A percentile compares a stretch with the other conserved stretches of the same genome.
phyloP scores from a whole-genome alignment of 2,888 invertebrate genomes.

The Melanchra persicariae region DNA sequence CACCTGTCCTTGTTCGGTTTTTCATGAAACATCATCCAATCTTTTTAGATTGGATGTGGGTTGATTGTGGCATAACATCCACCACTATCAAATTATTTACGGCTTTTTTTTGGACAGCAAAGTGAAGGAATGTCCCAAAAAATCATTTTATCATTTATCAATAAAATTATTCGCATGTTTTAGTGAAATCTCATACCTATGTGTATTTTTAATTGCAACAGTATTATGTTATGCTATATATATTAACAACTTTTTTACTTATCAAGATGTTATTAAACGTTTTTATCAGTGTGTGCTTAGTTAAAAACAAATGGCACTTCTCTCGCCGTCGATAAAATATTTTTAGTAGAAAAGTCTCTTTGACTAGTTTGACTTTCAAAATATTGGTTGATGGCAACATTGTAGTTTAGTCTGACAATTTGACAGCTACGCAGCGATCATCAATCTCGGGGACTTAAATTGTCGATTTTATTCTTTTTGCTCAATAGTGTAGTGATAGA shows the following conservation, averaged over 20 bases:
- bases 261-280: no score
- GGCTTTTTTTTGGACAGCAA: background rate
- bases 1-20: no score
- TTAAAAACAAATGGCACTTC: no score
- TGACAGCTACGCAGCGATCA: conserved; percentile 74
- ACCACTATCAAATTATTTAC: background rate
- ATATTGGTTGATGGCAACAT: conserved; percentile 30
- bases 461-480: conserved; percentile 55
- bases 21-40: no score
- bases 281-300: no score
- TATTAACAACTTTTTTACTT: no score
- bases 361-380: background rate
- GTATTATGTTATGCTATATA: no score
- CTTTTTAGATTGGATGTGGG: background rate
- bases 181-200: no score
- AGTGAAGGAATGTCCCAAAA: background rate
- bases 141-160: no score
- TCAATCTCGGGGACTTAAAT: conserved; percentile 36
- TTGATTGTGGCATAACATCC: background rate
- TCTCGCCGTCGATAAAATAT: no score
- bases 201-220: no score
- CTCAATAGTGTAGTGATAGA: conserved; percentile 50
- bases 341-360: background rate
- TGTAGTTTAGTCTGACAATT: conserved; percentile 49
- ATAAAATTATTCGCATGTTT: no score